Base-by-base conservation (phyloP, 2,113 vertebrate genomes). In the Puntigrus tetrazona region DNA sequence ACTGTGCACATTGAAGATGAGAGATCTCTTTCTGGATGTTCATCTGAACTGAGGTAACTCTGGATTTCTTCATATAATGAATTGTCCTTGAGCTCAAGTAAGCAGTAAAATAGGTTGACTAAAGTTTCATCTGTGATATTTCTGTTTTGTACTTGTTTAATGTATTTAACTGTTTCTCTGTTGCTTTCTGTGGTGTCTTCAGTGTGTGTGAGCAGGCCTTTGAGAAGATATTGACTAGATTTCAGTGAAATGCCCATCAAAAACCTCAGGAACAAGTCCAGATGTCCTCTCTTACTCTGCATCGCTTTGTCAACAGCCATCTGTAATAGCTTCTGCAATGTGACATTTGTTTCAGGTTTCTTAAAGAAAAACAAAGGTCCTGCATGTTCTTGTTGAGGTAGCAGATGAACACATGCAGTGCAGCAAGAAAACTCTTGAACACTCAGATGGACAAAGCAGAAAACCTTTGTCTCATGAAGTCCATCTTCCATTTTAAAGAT, bases 11-110 rank as follows among this genome's bases (percentile, higher is more conserved):
- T 34, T 65, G 29, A 65, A 65, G 29, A 34, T 3, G 63, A 65
- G 27, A 65, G 63, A 2, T 61, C 1, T 59, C 55, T 59, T 59
- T 13, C 61, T 31, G 61, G 25, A 31, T 31, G 2, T 18, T 2
- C 27, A 29, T 7, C 25, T 65, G 61, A 29, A 31, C 5, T 31
- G 61, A 65, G 13, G 27, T 31, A 63, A 29, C 59, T 63, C 11
- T 63, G 59, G 25, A 63, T 45, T 45, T 45, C 43, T 11, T 45
- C 43, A 45, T 45, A 45, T 45, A 45, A 45, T 45, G 43, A 45
- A 45, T 45, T 0, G 13, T 45, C 11, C 3, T 45, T 45, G 5
- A 45, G 43, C 43, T 45, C 43, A 45, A 89, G 87, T 89, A 93
- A 87, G 57, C 72, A 45, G 82, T 85, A 57, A 3, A 57, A 57